Base-by-base conservation (phyloP, 2,888 invertebrate genomes). In the Campoletis raptor region DNA sequence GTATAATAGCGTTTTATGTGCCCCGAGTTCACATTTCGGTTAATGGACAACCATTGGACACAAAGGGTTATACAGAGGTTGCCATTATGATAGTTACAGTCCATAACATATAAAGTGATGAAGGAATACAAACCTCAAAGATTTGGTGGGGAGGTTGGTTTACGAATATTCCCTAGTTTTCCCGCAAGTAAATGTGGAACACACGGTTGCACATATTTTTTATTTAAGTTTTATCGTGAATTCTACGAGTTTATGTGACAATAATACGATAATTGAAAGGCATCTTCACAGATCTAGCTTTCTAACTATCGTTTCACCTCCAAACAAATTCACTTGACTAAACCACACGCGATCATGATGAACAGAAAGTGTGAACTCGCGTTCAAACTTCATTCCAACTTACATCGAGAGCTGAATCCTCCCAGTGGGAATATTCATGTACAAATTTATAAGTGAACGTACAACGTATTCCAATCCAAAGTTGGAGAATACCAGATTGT, bases 41-140 rank as follows among this genome's bases (percentile, higher is more conserved):
- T 48, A 48, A 40, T 12, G 77, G 66, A 52, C 67, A 81, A 36
- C 79, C 64, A 64, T 66, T 64, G 52, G 24, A 69, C 40, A 81
- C 64, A 74, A 82, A 76, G 79, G 76, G 69, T 85, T 74, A 45
- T 61, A 69, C 36, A 70, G 30, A 74, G 81, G 36, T 66, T 67
- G 61, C 72, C 40, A 76, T 77, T 21, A 54, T 45, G 24, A 45
- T 54, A 2, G 42, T 66, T 10, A 69, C 12, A 42, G 36, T 2
- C 52, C 30, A 67, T 21, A 15, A 40, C 15, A 30, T 15, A 61
- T 54, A 67, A 7, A 77, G 82, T 57, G 79, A 76, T 79, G 79
- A 69, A 69, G 76, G 45, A 76, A 82, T 78, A 45, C 42, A 40
- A 70, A 54, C 54, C 52, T 52, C 30, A 7, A 42, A 52, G 52